These are phyloP conservation scores for Trimorus sp. DNA, from an alignment of 2,888 invertebrate genomes.

Conservation along the genomic window DNA sequence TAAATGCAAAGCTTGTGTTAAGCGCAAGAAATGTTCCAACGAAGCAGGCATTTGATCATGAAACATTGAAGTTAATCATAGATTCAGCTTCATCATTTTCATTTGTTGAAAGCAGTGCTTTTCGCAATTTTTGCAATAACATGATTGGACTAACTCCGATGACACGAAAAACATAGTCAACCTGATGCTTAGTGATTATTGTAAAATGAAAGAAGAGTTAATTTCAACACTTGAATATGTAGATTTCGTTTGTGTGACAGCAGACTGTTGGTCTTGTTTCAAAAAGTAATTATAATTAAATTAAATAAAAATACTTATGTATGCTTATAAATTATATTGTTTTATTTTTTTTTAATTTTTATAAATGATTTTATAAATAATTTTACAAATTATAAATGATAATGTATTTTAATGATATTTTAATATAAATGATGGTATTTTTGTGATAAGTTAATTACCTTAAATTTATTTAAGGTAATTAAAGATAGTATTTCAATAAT, in stretches of 20 bases:
- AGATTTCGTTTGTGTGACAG: constrained; percentile 16
- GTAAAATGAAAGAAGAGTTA: constrained; percentile 16
- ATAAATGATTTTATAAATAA: too few relatives aligned
- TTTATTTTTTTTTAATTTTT: too few relatives aligned
- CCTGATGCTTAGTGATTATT: not conserved
- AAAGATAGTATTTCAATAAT: too few relatives aligned
- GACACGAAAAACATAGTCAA: constrained; percentile 15
- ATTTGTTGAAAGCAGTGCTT: constrained; percentile 10
- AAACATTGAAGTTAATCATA: constrained; percentile 7
- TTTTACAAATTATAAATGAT: too few relatives aligned
- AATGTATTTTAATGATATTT: too few relatives aligned
- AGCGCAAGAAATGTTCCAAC: too few relatives aligned
- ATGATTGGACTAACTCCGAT: not conserved
- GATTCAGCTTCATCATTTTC: constrained; percentile 14
- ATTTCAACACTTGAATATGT: constrained; percentile 11
- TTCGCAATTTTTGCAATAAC: constrained; percentile 4
- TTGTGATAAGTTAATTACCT: too few relatives aligned
- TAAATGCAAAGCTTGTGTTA: too few relatives aligned
- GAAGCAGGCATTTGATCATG: not conserved
- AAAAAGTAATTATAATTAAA: constrained; percentile 2
- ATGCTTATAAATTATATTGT: too few relatives aligned
- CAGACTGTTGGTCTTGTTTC: constrained; percentile 23
- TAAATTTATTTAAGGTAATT: too few relatives aligned
- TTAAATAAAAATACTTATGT: too few relatives aligned
- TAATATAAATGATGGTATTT: too few relatives aligned